Evolutionary conservation across 2,888 invertebrate genomes (phyloP).

Genomic region (Hermaeophaga mercurialis): DNA sequence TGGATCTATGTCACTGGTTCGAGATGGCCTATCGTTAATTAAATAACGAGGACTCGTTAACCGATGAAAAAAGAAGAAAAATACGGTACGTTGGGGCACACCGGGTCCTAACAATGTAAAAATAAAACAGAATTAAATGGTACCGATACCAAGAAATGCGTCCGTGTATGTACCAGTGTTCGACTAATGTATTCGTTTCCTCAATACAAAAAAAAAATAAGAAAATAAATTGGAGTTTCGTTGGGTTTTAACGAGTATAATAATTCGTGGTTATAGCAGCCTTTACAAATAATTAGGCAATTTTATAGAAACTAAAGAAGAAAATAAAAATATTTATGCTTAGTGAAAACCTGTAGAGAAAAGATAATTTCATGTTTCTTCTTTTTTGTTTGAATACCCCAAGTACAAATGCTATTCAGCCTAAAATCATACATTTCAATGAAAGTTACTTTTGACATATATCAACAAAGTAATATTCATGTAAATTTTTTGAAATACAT

Average conservation of each 20-base stretch:
- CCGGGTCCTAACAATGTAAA: constrained; percentile 51
- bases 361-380: too few species aligned
- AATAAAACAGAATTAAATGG: constrained; percentile 46
- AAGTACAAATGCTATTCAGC: too few species aligned
- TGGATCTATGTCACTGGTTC: neutral
- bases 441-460: too few species aligned
- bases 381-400: too few species aligned
- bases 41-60: constrained; percentile 56
- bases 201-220: constrained; percentile 38
- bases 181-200: constrained; percentile 50
- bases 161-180: constrained; percentile 50
- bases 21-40: constrained; percentile 55
- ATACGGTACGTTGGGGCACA: constrained; percentile 44
- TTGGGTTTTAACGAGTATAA: constrained; percentile 4
- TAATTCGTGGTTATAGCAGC: neutral
- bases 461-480: too few species aligned
- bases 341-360: too few species aligned
- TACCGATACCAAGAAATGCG: constrained; percentile 51
- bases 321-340: too few species aligned
- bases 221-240: constrained; percentile 7
- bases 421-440: too few species aligned
- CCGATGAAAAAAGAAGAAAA: constrained; percentile 44
- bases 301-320: too few species aligned
- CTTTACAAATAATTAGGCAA: too few species aligned
- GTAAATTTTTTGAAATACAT: too few species aligned